Conservation (phyloP, 2,797 vertebrate genomes). For the Benthosema pterotum region DNA sequence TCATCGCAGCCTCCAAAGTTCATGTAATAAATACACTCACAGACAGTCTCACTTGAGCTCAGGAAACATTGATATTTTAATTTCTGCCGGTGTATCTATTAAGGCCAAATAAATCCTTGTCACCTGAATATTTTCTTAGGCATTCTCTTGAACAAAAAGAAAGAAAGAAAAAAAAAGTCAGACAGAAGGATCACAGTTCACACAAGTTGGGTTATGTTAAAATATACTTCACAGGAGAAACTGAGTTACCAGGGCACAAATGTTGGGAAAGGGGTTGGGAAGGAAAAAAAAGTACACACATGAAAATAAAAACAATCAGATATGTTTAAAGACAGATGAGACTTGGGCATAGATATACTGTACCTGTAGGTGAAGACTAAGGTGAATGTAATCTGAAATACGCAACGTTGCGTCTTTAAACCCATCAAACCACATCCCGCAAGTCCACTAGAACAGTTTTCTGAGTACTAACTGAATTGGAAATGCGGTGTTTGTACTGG, state of each 20-base stretch:
- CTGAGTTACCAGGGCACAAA: constrained; percentile 10
- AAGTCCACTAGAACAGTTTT: constrained; percentile 7
- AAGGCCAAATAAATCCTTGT: constrained; percentile 40
- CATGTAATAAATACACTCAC: constrained; percentile 74
- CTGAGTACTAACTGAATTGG: background rate
- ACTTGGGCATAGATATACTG: background rate
- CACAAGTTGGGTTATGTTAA: constrained; percentile 1
- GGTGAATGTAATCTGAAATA: constrained; percentile 5
- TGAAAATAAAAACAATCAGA: constrained; percentile 10
- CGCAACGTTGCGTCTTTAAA: background rate
- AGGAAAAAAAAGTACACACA: constrained; percentile 17
- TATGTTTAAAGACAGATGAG: background rate
- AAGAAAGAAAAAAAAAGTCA: constrained; percentile 23
- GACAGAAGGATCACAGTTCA: constrained; percentile 32
- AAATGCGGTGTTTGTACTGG: no score
- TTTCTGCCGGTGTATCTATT: constrained; percentile 29
- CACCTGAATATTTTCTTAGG: background rate
- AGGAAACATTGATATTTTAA: constrained; percentile 36
- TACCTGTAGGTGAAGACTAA: background rate
- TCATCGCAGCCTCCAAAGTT: constrained; percentile 51
- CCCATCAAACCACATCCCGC: background rate
- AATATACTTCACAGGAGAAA: constrained; percentile 18
- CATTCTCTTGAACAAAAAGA: no score
- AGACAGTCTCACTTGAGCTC: constrained; percentile 35
- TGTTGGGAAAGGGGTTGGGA: constrained; percentile 1